Base-by-base conservation (phyloP, 2,113 vertebrate genomes). In the Cololabis saira region DNA sequence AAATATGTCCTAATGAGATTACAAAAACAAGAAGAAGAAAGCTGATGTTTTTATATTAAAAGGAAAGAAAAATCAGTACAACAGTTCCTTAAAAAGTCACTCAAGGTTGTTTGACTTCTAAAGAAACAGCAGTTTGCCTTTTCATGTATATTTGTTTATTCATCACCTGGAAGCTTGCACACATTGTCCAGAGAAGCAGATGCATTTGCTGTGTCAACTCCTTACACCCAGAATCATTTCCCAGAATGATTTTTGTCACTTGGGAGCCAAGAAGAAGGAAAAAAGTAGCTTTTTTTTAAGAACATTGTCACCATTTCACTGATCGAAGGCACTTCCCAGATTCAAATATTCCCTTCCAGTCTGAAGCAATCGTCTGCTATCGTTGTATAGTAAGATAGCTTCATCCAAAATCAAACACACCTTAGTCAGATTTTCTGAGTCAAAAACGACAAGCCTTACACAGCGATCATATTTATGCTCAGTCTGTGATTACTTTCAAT, bases 331-430 rank as follows among this genome's bases (percentile, higher is more conserved):
- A 30, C 16, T 76, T 44, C 21, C 4, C 3, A 21, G 16, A 19
- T 54, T 45, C 13, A 61, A 41, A 55, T 61, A 0, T 18, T 56
- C 41, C 54, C 41, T 48, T 22, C 43, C 17, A 24, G 3, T 76
- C 47, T 21, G 64, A 52, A 7, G 37, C 21, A 55, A 67, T 10
- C 18, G 4, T 27, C 17, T 62, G 24, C 5, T 57, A 50, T 15
- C 10, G 5, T 37, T 60, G 15, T n/a, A 41, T 9, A 50, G 33
- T 37, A 4, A 58, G 27, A 58, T 21, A 27, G 2, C 1, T n/a
- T 0, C 17, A 13, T 2, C 21, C 10, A 3, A 21, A 14, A 13
- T 41, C 0, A 0, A 12, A 33, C 51, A 33, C 3, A 11, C 4
- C 2, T 57, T 62, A 18, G 2, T 21, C 10, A 40, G 0, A 45